Conservation (phyloP, 23 tunicate genomes). For the Pegea sp. region DNA sequence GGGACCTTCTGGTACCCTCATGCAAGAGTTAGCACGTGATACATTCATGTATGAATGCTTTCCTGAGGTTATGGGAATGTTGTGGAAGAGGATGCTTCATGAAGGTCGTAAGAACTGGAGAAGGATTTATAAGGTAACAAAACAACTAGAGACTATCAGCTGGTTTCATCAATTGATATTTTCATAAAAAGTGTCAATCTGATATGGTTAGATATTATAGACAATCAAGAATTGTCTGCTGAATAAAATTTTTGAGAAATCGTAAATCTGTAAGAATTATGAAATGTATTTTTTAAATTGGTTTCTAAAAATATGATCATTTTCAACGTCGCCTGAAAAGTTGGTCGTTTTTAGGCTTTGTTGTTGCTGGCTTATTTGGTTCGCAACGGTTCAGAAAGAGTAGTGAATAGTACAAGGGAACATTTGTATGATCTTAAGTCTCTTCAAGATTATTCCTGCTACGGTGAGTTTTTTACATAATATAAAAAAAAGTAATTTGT, state of each 20-base stretch:
- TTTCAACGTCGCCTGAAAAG: background rate
- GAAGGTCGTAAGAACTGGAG: slow-evolving; percentile 89
- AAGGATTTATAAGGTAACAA: slow-evolving; percentile 31
- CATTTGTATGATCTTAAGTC: slow-evolving; percentile 86
- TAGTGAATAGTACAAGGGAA: slow-evolving; percentile 81
- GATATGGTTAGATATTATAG: too few relatives aligned
- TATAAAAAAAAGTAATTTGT: too few relatives aligned
- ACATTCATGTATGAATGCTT: slow-evolving; percentile 83
- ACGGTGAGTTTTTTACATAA: slow-evolving; percentile 35
- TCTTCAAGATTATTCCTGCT: slow-evolving; percentile 44
- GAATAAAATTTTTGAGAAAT: too few relatives aligned
- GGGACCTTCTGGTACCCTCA: slow-evolving; percentile 91
- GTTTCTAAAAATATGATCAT: too few relatives aligned
- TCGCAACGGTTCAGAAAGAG: slow-evolving; percentile 82
- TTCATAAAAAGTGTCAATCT: too few relatives aligned
- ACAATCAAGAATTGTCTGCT: too few relatives aligned
- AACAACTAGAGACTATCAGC: background rate
- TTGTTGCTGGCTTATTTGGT: slow-evolving; percentile 50
- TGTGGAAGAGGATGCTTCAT: slow-evolving; percentile 92
- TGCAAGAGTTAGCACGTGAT: slow-evolving; percentile 81
- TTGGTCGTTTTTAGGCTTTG: slow-evolving; percentile 12
- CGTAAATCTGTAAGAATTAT: too few relatives aligned
- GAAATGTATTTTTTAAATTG: too few relatives aligned
- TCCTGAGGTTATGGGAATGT: slow-evolving; percentile 94
- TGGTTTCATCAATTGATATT: too few relatives aligned